Conservation (phyloP, 2,888 invertebrate genomes). For the Ptychoptera albimana region DNA sequence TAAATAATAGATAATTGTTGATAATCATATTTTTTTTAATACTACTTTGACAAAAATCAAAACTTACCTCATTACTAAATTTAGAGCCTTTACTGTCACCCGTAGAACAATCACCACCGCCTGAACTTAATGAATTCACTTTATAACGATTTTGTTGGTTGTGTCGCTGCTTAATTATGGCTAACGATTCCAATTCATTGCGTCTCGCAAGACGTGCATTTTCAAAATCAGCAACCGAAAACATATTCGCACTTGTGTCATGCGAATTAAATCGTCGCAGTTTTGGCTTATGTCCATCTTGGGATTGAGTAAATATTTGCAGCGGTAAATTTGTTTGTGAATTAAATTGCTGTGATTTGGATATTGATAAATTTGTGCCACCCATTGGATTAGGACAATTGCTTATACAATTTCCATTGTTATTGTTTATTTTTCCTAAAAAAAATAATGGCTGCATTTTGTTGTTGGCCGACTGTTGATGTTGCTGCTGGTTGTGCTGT, state of each 20-base stretch:
- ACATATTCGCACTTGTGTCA: conserved; percentile 31
- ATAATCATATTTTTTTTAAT: background rate
- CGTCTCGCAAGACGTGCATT: conserved; percentile 29
- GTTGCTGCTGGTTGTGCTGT: conserved; percentile 14
- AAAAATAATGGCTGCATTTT: conserved; percentile 9
- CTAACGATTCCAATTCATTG: conserved; percentile 24
- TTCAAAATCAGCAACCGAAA: conserved; percentile 31
- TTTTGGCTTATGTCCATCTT: conserved; percentile 28
- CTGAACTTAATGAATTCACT: conserved; percentile 23
- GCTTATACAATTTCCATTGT: conserved; percentile 6
- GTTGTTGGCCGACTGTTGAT: conserved; percentile 4
- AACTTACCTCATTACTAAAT: conserved; percentile 26
- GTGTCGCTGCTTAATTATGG: conserved; percentile 22
- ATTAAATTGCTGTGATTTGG: conserved; percentile 16
- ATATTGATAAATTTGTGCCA: conserved; percentile 12
- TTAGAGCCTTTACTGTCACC: conserved; percentile 30
- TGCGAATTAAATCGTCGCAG: conserved; percentile 30
- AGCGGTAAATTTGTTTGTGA: conserved; percentile 19
- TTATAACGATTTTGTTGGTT: conserved; percentile 21
- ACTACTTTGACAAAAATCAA: background rate
- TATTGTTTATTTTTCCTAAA: conserved; percentile 9
- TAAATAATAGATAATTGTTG: conserved; percentile 5
- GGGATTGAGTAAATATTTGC: conserved; percentile 17
- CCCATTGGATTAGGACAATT: conserved; percentile 18
- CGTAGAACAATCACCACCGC: conserved; percentile 27